Evolutionary conservation across 2,888 invertebrate genomes (phyloP).

Genomic region (Chorisops tibialis): DNA sequence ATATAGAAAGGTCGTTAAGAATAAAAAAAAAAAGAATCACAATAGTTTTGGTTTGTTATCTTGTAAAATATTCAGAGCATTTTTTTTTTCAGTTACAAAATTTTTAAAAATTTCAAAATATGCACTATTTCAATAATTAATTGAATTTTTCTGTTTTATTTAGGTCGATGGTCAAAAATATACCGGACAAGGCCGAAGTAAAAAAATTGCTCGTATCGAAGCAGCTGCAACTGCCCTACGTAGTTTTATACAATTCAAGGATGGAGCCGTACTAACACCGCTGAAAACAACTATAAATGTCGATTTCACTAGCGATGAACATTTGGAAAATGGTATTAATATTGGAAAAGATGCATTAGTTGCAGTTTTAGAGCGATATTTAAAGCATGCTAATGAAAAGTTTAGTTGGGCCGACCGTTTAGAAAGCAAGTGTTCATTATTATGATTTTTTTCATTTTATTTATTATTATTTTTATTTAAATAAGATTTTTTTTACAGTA

Average conservation of each 20-base stretch:
- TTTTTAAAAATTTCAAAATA: no score
- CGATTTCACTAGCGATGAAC: slow-evolving; percentile 57
- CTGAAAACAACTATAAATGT: slow-evolving; percentile 50
- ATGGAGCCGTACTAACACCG: slow-evolving; percentile 47
- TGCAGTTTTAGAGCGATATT: slow-evolving; percentile 43
- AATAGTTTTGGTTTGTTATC: no score
- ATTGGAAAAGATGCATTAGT: slow-evolving; percentile 40
- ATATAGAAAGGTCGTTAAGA: no score
- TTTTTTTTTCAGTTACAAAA: no score
- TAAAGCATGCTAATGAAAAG: slow-evolving; percentile 44
- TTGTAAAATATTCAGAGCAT: no score
- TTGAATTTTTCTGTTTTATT: slow-evolving; percentile 31
- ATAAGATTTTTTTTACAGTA: slow-evolving; percentile 32
- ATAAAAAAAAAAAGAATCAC: no score
- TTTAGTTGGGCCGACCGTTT: slow-evolving; percentile 46
- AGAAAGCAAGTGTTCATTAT: slow-evolving; percentile 52
- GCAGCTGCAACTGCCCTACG: slow-evolving; percentile 58
- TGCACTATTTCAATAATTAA: no score
- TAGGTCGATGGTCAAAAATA: slow-evolving; percentile 58
- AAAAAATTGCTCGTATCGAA: slow-evolving; percentile 58
- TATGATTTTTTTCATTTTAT: slow-evolving; percentile 39
- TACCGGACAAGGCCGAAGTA: slow-evolving; percentile 57
- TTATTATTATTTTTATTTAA: slow-evolving; percentile 28
- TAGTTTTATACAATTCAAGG: slow-evolving; percentile 59
- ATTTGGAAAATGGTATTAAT: slow-evolving; percentile 51